Base-by-base conservation (phyloP, 2,888 invertebrate species). In the Chymomyza procnemis region DNA sequence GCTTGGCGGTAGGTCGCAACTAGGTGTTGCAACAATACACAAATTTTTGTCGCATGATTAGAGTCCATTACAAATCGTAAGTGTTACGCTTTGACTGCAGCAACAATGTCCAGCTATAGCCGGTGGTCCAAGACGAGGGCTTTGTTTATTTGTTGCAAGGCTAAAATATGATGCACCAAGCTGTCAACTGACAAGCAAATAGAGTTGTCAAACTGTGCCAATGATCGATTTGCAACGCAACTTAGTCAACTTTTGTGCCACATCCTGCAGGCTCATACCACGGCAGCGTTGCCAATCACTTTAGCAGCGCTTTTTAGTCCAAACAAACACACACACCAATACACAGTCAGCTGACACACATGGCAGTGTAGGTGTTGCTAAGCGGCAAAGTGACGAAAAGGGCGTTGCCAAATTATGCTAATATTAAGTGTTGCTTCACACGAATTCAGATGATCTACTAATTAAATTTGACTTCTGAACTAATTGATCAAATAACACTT, bases 221-320 rank as follows among this genome's bases (percentile, higher is more conserved):
- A 85, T 88, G 88, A 88, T 89, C 87, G 89, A 88, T 88, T 88
- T 78, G 88, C 69, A 74, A 89, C 88, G 84, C 82, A 88, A 84
- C 84, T 87, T 84, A 85, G 80, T 78, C 75, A 75, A 77, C 73
- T 79, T 71, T 74, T 76, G 66, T 64, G 21, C 16, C 26, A 26
- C 21, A 46, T 46, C 16, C 18, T 46, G 21, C 22, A 19, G 57
- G 34, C 47, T 22, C 62, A 67, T 73, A 71, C 64, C 61, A 47
- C 68, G 46, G 70, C 63, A 21, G 73, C 82, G 84, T 83, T 80
- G 68, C 83, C 80, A 84, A 84, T 84, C 72, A 85, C 79, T 74
- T 83, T 85, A 76, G 87, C 73, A 78, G 83, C 83, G 87, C 83
- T 75, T 76, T 85, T 80, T 76, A 75, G 73, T 55, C 78, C 59